Evolutionary conservation across 2,888 invertebrate genomes (phyloP).

Genomic region (Steinernema scapterisci): DNA sequence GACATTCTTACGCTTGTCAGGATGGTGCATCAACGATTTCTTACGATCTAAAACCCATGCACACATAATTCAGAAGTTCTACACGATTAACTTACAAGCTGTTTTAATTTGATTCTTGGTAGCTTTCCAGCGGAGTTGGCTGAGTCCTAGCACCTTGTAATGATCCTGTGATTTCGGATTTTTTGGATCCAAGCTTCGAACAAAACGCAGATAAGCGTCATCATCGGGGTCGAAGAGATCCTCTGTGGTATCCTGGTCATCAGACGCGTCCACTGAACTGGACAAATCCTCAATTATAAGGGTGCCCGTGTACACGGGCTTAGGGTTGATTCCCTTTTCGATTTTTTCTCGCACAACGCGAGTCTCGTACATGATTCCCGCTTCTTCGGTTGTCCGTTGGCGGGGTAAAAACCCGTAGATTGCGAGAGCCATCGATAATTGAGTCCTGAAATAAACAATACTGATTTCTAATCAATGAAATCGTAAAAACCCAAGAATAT

Average conservation of each 20-base stretch:
- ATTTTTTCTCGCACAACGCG: constrained; percentile 52
- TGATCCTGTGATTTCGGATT: constrained; percentile 83
- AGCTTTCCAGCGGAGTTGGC: constrained; percentile 81
- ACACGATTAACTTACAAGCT: constrained; percentile 77
- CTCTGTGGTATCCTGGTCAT: constrained; percentile 32
- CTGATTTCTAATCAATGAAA: too few species aligned
- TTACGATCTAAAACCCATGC: constrained; percentile 74
- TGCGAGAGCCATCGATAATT: constrained; percentile 44
- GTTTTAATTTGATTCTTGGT: constrained; percentile 89
- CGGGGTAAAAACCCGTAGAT: constrained; percentile 53
- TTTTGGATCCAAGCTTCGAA: constrained; percentile 58
- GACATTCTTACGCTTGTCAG: constrained; percentile 90
- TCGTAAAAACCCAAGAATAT: too few species aligned
- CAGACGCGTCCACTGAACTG: constrained; percentile 35
- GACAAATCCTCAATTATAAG: background rate
- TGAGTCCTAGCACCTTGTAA: constrained; percentile 90
- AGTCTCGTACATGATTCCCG: constrained; percentile 58
- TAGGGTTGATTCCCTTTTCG: constrained; percentile 32
- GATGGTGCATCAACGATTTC: constrained; percentile 91
- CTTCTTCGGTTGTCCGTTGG: constrained; percentile 48
- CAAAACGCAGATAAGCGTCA: constrained; percentile 59
- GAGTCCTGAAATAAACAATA: background rate
- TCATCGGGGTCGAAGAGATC: constrained; percentile 59
- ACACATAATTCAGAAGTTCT: background rate
- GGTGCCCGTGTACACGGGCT: background rate